Percentiles rank a stretch among this genome's conserved stretches.
These are phyloP conservation scores for Nemoura dubitans DNA, from an alignment of 2,888 invertebrate species.

Conservation along the genomic window DNA sequence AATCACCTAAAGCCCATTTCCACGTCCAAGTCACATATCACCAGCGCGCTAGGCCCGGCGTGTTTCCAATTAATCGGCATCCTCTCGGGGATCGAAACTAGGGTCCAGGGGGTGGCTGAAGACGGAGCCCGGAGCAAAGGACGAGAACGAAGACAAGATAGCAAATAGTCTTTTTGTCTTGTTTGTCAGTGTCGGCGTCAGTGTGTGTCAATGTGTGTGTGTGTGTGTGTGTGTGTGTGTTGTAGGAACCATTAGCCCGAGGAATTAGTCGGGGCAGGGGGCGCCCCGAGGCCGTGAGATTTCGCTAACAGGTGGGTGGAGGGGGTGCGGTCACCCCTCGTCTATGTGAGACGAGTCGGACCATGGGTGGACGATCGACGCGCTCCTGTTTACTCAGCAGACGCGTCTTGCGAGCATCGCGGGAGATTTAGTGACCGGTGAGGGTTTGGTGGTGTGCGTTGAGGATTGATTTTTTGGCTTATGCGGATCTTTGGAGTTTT, in stretches of 20 bases:
- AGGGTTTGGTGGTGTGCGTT: too few relatives aligned
- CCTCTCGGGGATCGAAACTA: not conserved
- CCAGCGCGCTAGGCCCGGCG: not conserved
- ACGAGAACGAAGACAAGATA: not conserved
- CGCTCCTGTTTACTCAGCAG: too few relatives aligned
- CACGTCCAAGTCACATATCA: not conserved
- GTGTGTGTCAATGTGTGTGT: not conserved
- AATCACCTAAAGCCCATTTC: not conserved
- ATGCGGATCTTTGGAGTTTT: too few relatives aligned
- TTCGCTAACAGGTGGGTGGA: conserved; percentile 10
- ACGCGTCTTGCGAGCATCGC: too few relatives aligned
- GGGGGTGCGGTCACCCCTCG: conserved; percentile 19
- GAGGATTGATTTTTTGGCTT: too few relatives aligned
- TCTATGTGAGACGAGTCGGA: not conserved
- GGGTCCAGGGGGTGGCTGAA: not conserved
- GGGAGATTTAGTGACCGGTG: too few relatives aligned
- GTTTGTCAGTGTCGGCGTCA: too few relatives aligned
- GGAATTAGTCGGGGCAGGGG: conserved; percentile 16
- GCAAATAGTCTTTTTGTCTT: not conserved
- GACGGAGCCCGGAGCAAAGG: not conserved
- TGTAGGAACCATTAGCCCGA: conserved; percentile 17
- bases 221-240: not conserved
- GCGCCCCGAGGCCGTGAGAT: not conserved
- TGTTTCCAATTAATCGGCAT: not conserved
- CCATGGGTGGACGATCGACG: too few relatives aligned